Evolutionary conservation across 2,888 invertebrate species (phyloP).

Genomic region (Scaptodrosophila latifasciaeformis): DNA sequence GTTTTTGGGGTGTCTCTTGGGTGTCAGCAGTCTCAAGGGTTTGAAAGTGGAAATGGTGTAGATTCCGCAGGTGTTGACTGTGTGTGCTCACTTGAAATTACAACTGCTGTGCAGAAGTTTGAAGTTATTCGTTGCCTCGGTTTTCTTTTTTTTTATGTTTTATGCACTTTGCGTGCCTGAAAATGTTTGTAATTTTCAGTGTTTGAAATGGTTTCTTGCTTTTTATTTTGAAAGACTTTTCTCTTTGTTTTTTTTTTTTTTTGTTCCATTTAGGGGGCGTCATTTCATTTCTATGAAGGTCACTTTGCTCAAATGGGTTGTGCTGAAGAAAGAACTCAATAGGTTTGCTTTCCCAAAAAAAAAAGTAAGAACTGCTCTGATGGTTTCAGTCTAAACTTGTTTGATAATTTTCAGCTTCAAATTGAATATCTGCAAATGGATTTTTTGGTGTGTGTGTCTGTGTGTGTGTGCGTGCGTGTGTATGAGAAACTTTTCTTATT

Average conservation of each 20-base stretch:
- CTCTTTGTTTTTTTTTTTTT: slow-evolving; percentile 9
- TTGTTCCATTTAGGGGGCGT: slow-evolving; percentile 12
- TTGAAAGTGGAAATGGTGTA: no score
- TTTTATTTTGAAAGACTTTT: slow-evolving; percentile 15
- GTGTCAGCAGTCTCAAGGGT: no score
- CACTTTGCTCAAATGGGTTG: no score
- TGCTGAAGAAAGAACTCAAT: no score
- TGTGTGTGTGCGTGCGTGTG: slow-evolving; percentile 18
- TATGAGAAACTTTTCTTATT: slow-evolving; percentile 57
- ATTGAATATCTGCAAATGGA: slow-evolving; percentile 60
- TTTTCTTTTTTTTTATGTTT: slow-evolving; percentile 51
- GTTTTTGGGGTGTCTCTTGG: no score
- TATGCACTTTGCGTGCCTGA: slow-evolving; percentile 63
- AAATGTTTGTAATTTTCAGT: slow-evolving; percentile 48
- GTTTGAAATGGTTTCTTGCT: slow-evolving; percentile 3
- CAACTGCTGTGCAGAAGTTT: slow-evolving; percentile 21
- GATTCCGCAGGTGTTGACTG: slow-evolving; percentile 1
- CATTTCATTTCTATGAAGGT: slow-evolving; percentile 50
- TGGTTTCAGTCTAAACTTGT: slow-evolving; percentile 25
- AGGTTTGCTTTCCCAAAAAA: no score
- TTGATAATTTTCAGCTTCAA: slow-evolving; percentile 62
- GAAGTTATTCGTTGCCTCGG: no score
- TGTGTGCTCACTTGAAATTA: slow-evolving; percentile 27
- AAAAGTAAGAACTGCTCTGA: no score
- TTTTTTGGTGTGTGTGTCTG: slow-evolving; percentile 10